Base-by-base conservation (phyloP, 2,888 invertebrate genomes). In the Sarcophaga carnaria region DNA sequence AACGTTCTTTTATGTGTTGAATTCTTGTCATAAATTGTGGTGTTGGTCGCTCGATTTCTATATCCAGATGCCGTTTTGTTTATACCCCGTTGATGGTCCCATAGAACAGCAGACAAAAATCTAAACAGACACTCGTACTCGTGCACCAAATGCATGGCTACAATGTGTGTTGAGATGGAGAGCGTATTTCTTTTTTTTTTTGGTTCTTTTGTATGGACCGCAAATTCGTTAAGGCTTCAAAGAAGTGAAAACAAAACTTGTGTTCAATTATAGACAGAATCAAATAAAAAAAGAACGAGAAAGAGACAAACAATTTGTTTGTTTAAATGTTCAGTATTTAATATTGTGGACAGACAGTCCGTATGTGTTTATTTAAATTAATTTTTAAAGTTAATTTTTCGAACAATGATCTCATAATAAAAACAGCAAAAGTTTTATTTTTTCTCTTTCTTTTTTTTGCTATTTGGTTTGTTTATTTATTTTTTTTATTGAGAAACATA, bases 1-100 rank as follows among this genome's bases (percentile, higher is more conserved):
- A 91, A 91, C 90, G 88, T 89, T 49, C 86, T 88, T 76, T 80
- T 66, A 70, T 83, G 67, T 75, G 60, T 80, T 66, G 71, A 71
- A 22, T 60, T 85, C 66, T 76, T 76, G 84, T 84, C 80, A 80
- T 83, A 83, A 83, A 83, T 79, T 80, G 25, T 60, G 20, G 3
- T 71, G 77, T 78, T 74, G 77, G 70, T 77, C 60, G 49, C 63
- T 37, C 75, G 85, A 80, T 66, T 60, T 37, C 37, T 37, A 37
- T 37, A 37, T 37, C 37, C 37, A 37, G 69, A 81, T 88, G 86
- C 75, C 82, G 86, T 89, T 74, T 85, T 86, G 85, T 86, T 85
- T 75, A 76, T 77, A 10, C 37, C 37, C 37, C n/a, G 54, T 0
- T 45, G 59, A 69, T 66, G 77, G 71, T 72, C 66, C 77, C 71